Conservation (phyloP, 2,888 invertebrate species). For the Tortricodes alternella region DNA sequence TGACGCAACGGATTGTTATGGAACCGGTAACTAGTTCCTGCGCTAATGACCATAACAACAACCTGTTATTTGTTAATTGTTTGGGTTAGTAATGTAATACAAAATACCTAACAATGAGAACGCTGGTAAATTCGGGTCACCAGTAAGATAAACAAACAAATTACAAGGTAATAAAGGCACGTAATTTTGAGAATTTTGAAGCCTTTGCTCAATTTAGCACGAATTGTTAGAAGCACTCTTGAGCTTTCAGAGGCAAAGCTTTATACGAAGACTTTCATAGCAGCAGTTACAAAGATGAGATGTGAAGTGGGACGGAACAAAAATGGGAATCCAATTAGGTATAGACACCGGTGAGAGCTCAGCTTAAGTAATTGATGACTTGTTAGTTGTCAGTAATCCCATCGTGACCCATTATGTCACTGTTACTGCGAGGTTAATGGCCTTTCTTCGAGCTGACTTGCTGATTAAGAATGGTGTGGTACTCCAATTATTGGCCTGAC, state of each 20-base stretch:
- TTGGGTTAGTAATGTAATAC: constrained; percentile 1
- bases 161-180: too few relatives aligned
- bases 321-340: constrained; percentile 30
- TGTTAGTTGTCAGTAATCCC: constrained; percentile 60
- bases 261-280: constrained; percentile 4
- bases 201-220: constrained; percentile 1
- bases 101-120: too few relatives aligned
- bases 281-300: constrained; percentile 14
- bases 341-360: constrained; percentile 19
- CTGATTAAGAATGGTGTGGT: constrained; percentile 22
- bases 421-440: constrained; percentile 48
- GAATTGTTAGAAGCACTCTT: constrained; percentile 27
- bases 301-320: constrained; percentile 16
- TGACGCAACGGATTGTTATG: constrained; percentile 23
- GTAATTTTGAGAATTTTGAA: too few relatives aligned
- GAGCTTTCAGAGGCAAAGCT: constrained; percentile 33
- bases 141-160: too few relatives aligned
- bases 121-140: too few relatives aligned
- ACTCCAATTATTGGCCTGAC: constrained; percentile 36
- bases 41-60: constrained; percentile 26
- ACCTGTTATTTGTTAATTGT: constrained; percentile 14
- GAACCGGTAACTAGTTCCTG: constrained; percentile 19
- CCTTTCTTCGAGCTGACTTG: constrained; percentile 48
- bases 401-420: constrained; percentile 60
- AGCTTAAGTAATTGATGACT: constrained; percentile 53